phyloP scores from a whole-genome alignment of 1,140 invertebrate genomes.

The Pogonus chalceus region DNA sequence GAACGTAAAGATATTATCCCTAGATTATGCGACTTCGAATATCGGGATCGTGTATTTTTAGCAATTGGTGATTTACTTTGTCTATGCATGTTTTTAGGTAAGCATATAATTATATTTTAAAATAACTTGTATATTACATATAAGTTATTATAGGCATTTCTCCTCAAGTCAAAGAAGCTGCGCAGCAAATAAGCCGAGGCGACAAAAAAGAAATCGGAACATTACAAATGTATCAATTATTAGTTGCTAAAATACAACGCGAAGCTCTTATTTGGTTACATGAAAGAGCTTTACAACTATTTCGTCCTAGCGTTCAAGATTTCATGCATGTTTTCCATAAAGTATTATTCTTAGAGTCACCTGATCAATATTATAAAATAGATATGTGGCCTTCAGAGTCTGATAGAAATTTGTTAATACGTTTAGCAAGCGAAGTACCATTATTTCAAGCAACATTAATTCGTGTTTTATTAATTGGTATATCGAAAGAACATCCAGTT shows the following conservation, averaged over 20 bases:
- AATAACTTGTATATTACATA: no score
- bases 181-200: constrained; percentile 43
- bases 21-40: constrained; percentile 48
- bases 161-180: constrained; percentile 64
- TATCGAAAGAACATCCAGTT: constrained; percentile 76
- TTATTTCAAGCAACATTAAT: constrained; percentile 75
- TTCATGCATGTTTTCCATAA: constrained; percentile 77
- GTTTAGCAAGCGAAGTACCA: constrained; percentile 79
- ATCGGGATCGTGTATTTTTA: constrained; percentile 72
- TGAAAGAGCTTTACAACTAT: constrained; percentile 62
- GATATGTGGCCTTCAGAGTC: constrained; percentile 92
- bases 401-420: constrained; percentile 66
- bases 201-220: constrained; percentile 50
- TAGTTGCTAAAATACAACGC: constrained; percentile 68
- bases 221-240: constrained; percentile 31
- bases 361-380: constrained; percentile 79
- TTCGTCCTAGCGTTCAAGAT: constrained; percentile 59
- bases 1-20: constrained; percentile 46
- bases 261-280: constrained; percentile 81
- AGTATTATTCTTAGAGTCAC: constrained; percentile 72
- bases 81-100: constrained; percentile 75
- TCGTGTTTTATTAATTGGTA: constrained; percentile 69
- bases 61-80: constrained; percentile 77
- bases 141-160: no score
- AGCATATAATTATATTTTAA: no score